Evolutionary conservation across 2,888 invertebrate species (phyloP).

Genomic region (Cataglyphis cursor): DNA sequence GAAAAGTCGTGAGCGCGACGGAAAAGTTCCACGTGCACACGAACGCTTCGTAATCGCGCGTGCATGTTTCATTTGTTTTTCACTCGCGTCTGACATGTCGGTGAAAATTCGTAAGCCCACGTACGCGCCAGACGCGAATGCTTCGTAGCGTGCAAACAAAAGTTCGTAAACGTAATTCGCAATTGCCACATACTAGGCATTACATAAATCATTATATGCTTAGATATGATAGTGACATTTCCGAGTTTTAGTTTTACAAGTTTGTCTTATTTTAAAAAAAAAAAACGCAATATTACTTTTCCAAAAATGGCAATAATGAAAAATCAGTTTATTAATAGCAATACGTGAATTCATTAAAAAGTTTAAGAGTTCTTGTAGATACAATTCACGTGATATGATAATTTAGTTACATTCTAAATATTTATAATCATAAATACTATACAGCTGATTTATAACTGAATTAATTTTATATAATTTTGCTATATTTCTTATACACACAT

Average conservation of each 20-base stretch:
- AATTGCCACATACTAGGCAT: constrained; percentile 6
- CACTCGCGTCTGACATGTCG: constrained; percentile 24
- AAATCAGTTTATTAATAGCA: neutral
- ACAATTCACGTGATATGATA: neutral
- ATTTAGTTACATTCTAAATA: neutral
- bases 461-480: neutral
- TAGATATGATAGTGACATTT: neutral
- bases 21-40: constrained; percentile 53
- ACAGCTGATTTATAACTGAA: neutral
- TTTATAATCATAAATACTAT: neutral
- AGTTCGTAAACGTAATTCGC: constrained; percentile 22
- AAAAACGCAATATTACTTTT: neutral
- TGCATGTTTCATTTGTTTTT: constrained; percentile 56
- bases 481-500: neutral
- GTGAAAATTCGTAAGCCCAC: constrained; percentile 27
- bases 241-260: neutral
- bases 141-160: constrained; percentile 29
- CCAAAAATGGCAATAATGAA: neutral
- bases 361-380: neutral
- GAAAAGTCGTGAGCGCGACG: constrained; percentile 41
- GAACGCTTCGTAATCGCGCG: constrained; percentile 49
- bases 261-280: neutral
- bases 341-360: neutral
- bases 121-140: constrained; percentile 9
- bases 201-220: constrained; percentile 10